These are phyloP conservation scores for Nasonia oneida DNA, from an alignment of 2,888 invertebrate species.

Conservation along the genomic window DNA sequence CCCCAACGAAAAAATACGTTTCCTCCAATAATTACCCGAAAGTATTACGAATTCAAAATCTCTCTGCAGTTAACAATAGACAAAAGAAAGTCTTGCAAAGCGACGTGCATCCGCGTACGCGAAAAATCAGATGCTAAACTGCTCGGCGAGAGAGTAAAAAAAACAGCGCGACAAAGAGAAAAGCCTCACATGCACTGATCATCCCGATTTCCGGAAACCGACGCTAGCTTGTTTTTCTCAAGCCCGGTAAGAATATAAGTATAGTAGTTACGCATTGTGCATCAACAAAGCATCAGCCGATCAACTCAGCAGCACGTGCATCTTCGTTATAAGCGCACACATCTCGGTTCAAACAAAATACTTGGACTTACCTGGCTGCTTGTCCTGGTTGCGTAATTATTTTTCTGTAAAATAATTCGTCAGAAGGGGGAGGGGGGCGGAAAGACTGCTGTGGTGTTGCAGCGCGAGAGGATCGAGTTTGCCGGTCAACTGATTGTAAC, in stretches of 20 bases:
- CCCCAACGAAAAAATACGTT: neutral
- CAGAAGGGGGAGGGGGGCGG: neutral
- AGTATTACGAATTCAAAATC: too few species aligned
- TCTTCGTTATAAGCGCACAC: neutral
- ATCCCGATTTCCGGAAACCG: slow-evolving; percentile 2
- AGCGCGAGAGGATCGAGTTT: slow-evolving; percentile 1
- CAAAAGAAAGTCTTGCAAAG: too few species aligned
- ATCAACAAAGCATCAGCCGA: neutral
- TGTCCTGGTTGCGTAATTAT: neutral
- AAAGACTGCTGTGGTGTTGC: neutral
- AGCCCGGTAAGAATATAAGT: neutral
- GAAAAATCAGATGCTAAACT: neutral
- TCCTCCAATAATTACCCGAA: too few species aligned
- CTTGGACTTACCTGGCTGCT: neutral
- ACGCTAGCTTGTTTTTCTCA: slow-evolving; percentile 13
- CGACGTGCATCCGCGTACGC: neutral
- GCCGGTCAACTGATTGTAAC: neutral
- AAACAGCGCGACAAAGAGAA: neutral
- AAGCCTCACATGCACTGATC: neutral
- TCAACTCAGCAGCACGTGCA: neutral
- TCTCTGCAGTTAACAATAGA: neutral
- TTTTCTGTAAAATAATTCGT: neutral
- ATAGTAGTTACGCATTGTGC: neutral
- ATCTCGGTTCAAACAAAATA: neutral
- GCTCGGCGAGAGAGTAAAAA: neutral